A percentile compares a stretch with the other conserved stretches of the same genome.
Conservation (phyloP, 2,113 vertebrate species). For the Prionailurus viverrinus region DNA sequence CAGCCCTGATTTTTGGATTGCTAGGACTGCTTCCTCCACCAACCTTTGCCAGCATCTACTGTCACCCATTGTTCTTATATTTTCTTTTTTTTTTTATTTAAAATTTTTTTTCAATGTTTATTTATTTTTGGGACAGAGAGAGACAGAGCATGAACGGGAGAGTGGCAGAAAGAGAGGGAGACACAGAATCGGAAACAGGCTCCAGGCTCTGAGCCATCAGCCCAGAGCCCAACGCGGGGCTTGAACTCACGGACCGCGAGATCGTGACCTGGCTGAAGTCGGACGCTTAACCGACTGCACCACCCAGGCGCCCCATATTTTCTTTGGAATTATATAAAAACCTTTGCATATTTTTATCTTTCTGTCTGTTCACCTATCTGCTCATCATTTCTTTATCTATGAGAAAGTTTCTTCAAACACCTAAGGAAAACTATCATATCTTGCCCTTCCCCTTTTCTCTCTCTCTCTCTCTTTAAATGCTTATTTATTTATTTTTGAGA, state of each 20-base stretch:
- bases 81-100: background rate
- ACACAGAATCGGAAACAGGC: too few relatives aligned
- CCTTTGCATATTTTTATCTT: background rate
- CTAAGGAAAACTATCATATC: background rate
- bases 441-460: background rate
- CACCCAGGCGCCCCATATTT: background rate
- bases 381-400: background rate
- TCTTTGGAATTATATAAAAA: background rate
- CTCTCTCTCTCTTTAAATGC: too few relatives aligned
- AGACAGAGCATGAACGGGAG: too few relatives aligned
- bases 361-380: background rate
- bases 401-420: background rate
- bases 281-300: too few relatives aligned
- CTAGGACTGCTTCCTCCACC: background rate
- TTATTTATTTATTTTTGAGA: too few relatives aligned
- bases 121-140: too few relatives aligned
- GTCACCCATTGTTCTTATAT: background rate
- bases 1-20: background rate
- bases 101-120: too few relatives aligned
- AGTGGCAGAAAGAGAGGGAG: too few relatives aligned
- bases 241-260: too few relatives aligned
- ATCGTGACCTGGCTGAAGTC: too few relatives aligned
- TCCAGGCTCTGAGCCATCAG: too few relatives aligned
- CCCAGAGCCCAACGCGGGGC: too few relatives aligned
- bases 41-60: background rate